Conservation (phyloP, 23 tunicate genomes). For the Diplosoma virens region DNA sequence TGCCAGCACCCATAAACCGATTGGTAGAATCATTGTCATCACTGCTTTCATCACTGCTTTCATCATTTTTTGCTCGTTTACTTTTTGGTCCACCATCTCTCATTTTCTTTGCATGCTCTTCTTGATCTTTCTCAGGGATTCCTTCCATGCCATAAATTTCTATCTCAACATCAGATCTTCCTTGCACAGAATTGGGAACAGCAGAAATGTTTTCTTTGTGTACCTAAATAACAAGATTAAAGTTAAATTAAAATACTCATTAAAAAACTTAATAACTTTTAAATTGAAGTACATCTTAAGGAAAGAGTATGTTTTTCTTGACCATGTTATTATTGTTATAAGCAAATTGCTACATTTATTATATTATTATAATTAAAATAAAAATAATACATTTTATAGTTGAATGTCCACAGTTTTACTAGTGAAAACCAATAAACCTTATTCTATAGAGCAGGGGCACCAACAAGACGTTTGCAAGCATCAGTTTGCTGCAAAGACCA, state of each 20-base stretch:
- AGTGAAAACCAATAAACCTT: no score
- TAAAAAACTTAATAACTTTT: not conserved
- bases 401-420: no score
- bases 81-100: constrained; percentile 74
- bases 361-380: no score
- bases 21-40: constrained; percentile 43
- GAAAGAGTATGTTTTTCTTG: no score
- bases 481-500: no score
- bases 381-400: no score
- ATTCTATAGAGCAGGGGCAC: no score
- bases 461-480: no score
- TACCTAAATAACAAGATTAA: no score
- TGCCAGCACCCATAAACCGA: constrained; percentile 42
- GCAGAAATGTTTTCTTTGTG: constrained; percentile 89
- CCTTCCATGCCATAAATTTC: constrained; percentile 99
- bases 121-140: constrained; percentile 84
- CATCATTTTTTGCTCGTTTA: constrained; percentile 54
- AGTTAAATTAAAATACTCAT: not conserved
- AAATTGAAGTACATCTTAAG: not conserved
- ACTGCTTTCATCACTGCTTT: constrained; percentile 57
- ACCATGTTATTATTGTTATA: no score
- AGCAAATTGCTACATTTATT: no score
- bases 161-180: constrained; percentile 87
- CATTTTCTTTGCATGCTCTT: constrained; percentile 74
- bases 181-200: constrained; percentile 88